These are phyloP conservation scores for Trissolcus basalis DNA, from an alignment of 1,140 invertebrate genomes.

Conservation along the genomic window DNA sequence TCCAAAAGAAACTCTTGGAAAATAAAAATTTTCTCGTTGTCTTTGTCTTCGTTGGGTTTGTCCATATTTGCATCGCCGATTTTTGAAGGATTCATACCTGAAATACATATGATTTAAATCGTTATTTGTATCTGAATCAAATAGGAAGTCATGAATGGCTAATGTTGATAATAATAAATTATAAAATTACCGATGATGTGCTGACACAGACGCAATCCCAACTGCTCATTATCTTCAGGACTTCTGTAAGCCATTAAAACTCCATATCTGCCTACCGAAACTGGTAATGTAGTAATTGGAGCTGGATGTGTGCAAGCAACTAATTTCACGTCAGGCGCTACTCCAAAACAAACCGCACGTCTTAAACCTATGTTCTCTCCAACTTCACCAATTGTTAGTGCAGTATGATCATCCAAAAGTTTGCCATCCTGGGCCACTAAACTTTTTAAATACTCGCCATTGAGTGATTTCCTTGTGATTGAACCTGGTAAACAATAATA, in stretches of 20 bases:
- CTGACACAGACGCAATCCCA: conserved; percentile 88
- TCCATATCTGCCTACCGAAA: conserved; percentile 87
- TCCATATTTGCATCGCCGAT: conserved; percentile 83
- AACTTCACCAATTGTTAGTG: conserved; percentile 87
- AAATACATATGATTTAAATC: conserved; percentile 18
- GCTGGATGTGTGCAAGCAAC: conserved; percentile 86
- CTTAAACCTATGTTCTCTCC: conserved; percentile 92
- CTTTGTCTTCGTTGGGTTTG: conserved; percentile 78
- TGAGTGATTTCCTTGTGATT: conserved; percentile 76
- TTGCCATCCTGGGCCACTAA: conserved; percentile 80
- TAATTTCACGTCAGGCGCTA: conserved; percentile 77
- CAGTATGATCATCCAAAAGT: conserved; percentile 86
- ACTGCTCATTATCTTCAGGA: conserved; percentile 71
- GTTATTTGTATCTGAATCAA: not conserved
- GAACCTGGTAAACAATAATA: conserved; percentile 9
- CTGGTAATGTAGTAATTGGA: conserved; percentile 68
- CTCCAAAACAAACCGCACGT: conserved; percentile 85
- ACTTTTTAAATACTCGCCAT: conserved; percentile 81
- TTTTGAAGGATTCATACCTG: conserved; percentile 88
- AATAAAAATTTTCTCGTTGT: conserved; percentile 86
- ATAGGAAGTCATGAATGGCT: not conserved
- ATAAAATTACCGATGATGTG: conserved; percentile 86
- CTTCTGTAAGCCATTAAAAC: conserved; percentile 83
- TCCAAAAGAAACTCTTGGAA: conserved; percentile 93
- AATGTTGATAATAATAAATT: conserved; percentile 12